These are phyloP conservation scores for Dryas iulia DNA, from an alignment of 1,140 invertebrate species.

Conservation along the genomic window DNA sequence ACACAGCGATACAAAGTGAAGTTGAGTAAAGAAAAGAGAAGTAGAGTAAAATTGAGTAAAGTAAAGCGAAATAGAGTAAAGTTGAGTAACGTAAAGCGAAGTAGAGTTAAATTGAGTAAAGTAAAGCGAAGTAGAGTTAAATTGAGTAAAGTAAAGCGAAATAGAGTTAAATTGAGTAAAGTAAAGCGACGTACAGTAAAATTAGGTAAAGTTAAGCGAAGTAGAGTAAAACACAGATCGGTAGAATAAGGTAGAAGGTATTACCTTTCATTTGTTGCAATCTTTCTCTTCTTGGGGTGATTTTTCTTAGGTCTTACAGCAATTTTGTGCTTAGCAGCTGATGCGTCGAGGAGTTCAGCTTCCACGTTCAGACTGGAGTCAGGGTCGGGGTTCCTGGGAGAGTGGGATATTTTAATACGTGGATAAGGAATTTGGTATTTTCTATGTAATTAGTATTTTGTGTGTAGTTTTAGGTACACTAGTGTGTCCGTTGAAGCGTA, in stretches of 20 bases:
- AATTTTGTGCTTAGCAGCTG: slow-evolving; percentile 88
- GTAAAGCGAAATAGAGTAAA: neutral
- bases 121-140: too few relatives aligned
- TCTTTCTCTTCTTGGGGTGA: slow-evolving; percentile 60
- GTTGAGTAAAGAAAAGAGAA: neutral
- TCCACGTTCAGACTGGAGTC: slow-evolving; percentile 83
- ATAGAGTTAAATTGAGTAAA: neutral
- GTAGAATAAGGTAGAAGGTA: neutral
- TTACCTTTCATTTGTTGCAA: slow-evolving; percentile 39
- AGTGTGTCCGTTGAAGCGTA: too few relatives aligned
- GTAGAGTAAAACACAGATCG: neutral
- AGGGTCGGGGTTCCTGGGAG: slow-evolving; percentile 80
- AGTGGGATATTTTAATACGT: slow-evolving; percentile 41
- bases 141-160: too few relatives aligned
- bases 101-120: neutral
- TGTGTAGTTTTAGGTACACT: too few relatives aligned
- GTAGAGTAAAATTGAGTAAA: neutral
- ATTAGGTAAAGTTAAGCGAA: neutral
- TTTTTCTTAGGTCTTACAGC: slow-evolving; percentile 86
- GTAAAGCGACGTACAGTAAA: neutral
- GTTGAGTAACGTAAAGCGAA: neutral
- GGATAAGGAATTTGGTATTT: slow-evolving; percentile 10
- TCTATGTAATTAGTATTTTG: neutral
- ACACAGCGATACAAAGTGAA: neutral
- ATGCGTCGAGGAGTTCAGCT: slow-evolving; percentile 86